Conservation (phyloP, 2,113 vertebrate species). For the Prunella fulvescens region DNA sequence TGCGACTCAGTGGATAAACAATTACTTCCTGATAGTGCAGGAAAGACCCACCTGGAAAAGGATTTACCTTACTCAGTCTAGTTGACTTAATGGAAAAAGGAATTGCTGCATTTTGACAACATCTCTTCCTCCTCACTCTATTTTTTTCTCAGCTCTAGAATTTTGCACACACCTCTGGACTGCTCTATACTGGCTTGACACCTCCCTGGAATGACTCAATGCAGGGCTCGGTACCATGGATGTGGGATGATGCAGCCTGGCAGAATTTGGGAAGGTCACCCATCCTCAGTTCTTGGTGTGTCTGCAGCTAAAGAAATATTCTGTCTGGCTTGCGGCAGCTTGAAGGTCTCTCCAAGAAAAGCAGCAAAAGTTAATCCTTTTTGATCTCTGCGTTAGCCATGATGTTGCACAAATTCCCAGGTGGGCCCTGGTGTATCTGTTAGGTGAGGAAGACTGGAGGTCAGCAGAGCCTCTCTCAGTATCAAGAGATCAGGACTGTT, state of each 20-base stretch:
- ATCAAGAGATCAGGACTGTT: neutral
- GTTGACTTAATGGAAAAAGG: neutral
- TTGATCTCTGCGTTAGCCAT: neutral
- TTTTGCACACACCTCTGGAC: neutral
- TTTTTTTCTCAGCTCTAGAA: neutral
- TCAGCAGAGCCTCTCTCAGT: neutral
- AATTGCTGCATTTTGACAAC: neutral
- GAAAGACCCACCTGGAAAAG: neutral
- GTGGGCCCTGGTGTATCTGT: accelerated
- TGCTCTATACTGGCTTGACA: neutral
- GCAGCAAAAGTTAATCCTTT: neutral
- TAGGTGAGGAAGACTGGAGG: neutral
- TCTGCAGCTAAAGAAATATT: neutral
- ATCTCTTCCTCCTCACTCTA: neutral
- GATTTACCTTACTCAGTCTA: neutral
- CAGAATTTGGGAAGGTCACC: neutral
- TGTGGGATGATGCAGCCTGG: neutral
- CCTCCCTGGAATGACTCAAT: neutral
- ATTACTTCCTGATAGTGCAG: neutral
- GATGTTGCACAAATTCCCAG: neutral
- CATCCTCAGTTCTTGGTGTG: neutral
- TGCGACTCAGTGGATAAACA: accelerated
- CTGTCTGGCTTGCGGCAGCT: neutral
- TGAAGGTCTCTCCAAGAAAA: neutral
- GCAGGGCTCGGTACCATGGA: neutral